These are phyloP conservation scores for Macrosteles quadrilineatus DNA, from an alignment of 1,140 invertebrate genomes.

Conservation along the genomic window DNA sequence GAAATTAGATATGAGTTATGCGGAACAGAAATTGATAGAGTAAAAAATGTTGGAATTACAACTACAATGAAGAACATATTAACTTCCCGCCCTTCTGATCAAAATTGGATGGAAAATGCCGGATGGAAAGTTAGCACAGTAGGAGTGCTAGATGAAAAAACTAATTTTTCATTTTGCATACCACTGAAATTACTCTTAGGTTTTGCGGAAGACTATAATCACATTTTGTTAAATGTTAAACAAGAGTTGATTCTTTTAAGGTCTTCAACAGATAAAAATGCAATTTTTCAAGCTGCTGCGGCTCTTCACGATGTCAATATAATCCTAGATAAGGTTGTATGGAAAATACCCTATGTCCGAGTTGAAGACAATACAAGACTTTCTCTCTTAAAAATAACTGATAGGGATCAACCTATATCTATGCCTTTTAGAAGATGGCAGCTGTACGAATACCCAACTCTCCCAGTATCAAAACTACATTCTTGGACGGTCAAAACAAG, in stretches of 20 bases:
- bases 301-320: constrained; percentile 36
- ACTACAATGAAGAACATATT: constrained; percentile 49
- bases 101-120: constrained; percentile 40
- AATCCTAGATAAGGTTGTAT: constrained; percentile 42
- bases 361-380: constrained; percentile 38
- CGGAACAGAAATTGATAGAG: constrained; percentile 50
- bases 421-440: constrained; percentile 48
- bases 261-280: constrained; percentile 44
- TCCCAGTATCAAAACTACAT: constrained; percentile 44
- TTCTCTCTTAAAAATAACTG: constrained; percentile 34
- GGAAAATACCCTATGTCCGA: constrained; percentile 42
- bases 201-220: constrained; percentile 53
- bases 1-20: constrained; percentile 53
- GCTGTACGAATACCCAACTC: constrained; percentile 47
- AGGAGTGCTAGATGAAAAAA: neutral
- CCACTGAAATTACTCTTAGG: constrained; percentile 49
- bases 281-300: neutral
- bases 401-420: constrained; percentile 39
- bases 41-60: constrained; percentile 49
- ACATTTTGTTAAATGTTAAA: constrained; percentile 52
- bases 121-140: constrained; percentile 40
- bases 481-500: constrained; percentile 44
- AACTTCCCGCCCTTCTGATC: constrained; percentile 41
- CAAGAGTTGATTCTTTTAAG: constrained; percentile 52
- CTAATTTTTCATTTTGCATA: constrained; percentile 47